Base-by-base conservation (phyloP, 2,888 invertebrate species). In the Pseudoips prasinana region DNA sequence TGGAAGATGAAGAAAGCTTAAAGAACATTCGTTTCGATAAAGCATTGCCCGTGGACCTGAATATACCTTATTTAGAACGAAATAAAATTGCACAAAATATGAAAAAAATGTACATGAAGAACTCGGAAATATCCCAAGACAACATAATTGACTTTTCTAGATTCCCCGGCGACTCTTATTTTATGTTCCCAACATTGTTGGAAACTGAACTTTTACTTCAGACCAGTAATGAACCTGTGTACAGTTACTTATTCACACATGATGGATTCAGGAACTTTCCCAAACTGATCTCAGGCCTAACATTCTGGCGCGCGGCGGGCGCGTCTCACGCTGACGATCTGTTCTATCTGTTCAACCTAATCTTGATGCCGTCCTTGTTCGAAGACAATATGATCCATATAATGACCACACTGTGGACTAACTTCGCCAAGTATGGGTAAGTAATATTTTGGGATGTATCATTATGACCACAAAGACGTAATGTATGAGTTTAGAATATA, bases 321-420 rank as follows among this genome's bases (percentile, higher is more conserved):
- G 60, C 62, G 0, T 25, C 58, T n/a, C 66, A 67, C 24, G 59
- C 59, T 1, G 64, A 66, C 25, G 66, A 66, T 0, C 19, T 66
- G 1, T 42, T 61, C 10, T 61, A 61, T 26, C 19, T 61, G 27
- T 58, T 58, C 30, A 42, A 44, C 8, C 29, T 45, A 7, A 33
- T 42, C 7, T 25, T 35, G 4, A 6, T 39, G 5, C 42, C 52
- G 4, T n/a, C 28, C 1, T 11, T 46, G n/a, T 38, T 44, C n/a
- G 58, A 58, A 4, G 33, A 7, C 8, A 19, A 30, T 8, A 52
- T 54, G 38, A 54, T 58, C 6, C 22, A 47, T 3, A 43, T 27
- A 11, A 50, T 57, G 42, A 55, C 51, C 3, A 43, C 45, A 0
- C n/a, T 55, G 34, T 59, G 55, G 55, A 57, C 51, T 0, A 55